Evolutionary conservation across 2,113 vertebrate species (phyloP).

Genomic region (Crotophaga sulcirostris): DNA sequence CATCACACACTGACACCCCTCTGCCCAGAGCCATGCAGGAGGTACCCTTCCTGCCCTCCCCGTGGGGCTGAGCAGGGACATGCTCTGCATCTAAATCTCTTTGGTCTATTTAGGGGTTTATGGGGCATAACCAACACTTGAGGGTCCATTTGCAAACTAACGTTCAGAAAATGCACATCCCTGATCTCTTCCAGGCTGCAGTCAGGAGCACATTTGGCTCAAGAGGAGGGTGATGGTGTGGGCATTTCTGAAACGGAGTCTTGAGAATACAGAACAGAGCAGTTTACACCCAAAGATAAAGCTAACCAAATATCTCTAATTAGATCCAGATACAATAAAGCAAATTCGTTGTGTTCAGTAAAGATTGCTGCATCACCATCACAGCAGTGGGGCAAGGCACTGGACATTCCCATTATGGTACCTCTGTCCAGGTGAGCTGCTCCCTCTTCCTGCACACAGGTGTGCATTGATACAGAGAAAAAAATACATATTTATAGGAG

Average conservation of each 20-base stretch:
- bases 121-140: neutral
- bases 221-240: accelerated
- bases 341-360: no score
- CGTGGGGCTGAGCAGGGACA: accelerated
- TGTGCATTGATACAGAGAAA: neutral
- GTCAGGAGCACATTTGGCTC: accelerated
- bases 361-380: accelerated
- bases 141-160: neutral
- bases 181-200: neutral
- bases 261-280: accelerated
- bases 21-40: accelerated
- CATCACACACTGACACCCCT: accelerated
- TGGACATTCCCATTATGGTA: accelerated
- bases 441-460: neutral
- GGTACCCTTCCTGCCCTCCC: accelerated
- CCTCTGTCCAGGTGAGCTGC: neutral
- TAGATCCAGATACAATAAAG: neutral
- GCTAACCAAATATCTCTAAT: no score
- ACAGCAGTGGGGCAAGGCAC: neutral
- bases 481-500: accelerated
- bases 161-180: accelerated
- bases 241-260: accelerated
- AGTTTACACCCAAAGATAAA: accelerated
- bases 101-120: neutral
- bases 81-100: neutral